Evolutionary conservation across 2,797 vertebrate species (phyloP).

Genomic region (Macropus fuliginosus): DNA sequence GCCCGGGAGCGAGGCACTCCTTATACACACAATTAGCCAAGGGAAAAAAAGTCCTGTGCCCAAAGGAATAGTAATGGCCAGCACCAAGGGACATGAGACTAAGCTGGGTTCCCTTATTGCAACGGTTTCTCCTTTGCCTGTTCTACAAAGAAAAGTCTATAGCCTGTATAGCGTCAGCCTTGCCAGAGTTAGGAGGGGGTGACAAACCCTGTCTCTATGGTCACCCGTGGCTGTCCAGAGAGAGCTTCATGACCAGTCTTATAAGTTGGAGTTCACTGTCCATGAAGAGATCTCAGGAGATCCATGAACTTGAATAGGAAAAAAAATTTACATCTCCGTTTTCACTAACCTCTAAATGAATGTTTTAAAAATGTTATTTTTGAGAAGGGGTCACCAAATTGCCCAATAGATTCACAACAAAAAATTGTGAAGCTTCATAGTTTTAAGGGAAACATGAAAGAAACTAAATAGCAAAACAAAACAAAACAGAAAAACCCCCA

Average conservation of each 20-base stretch:
- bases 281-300: not conserved
- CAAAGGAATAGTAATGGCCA: not conserved
- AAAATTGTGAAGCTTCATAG: not conserved
- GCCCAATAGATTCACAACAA: not conserved
- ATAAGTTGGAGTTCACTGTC: not conserved
- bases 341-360: not conserved
- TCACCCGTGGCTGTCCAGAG: not conserved
- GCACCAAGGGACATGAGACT: not conserved
- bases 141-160: not conserved
- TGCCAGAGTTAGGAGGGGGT: not conserved
- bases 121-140: not conserved
- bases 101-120: not conserved
- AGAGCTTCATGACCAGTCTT: not conserved
- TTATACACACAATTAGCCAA: not conserved
- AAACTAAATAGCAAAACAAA: not conserved
- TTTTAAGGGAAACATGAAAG: not conserved
- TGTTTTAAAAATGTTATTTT: not conserved
- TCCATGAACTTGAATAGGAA: not conserved
- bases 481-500: too few relatives aligned
- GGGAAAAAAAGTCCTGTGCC: slow-evolving; percentile 11
- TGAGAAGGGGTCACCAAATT: not conserved
- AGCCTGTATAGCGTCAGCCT: not conserved
- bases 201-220: not conserved
- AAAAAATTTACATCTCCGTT: not conserved
- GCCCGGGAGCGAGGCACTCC: slow-evolving; percentile 18